These are phyloP conservation scores for Oncorhynchus masou DNA, from an alignment of 2,113 vertebrate genomes.

Conservation along the genomic window DNA sequence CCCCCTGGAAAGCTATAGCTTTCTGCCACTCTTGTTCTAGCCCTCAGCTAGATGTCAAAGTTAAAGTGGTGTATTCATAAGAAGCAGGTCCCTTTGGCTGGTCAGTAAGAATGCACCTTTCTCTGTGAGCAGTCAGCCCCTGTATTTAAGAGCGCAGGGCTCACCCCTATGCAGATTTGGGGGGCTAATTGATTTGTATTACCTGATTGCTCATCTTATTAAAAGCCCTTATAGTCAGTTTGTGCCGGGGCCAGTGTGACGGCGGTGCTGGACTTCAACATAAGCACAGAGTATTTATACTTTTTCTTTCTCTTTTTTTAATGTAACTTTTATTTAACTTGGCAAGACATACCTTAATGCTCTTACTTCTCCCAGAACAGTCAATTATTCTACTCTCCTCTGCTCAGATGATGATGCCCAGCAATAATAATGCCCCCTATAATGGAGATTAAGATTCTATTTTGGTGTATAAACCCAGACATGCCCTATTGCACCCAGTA, in stretches of 20 bases:
- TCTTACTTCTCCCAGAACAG: slow-evolving; percentile 78
- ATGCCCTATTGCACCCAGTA: slow-evolving; percentile 81
- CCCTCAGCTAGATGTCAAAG: not conserved
- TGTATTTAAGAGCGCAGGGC: slow-evolving; percentile 23
- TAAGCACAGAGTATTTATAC: slow-evolving; percentile 47
- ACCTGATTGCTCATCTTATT: slow-evolving; percentile 52
- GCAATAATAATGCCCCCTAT: slow-evolving; percentile 59
- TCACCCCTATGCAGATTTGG: slow-evolving; percentile 27
- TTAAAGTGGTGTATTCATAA: not conserved
- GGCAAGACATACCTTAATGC: slow-evolving; percentile 73
- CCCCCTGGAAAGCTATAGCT: not conserved
- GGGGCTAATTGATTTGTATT: slow-evolving; percentile 59
- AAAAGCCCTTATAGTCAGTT: slow-evolving; percentile 53
- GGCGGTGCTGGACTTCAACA: slow-evolving; percentile 25
- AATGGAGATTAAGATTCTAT: slow-evolving; percentile 87
- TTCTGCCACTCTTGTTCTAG: not conserved
- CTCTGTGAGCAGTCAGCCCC: not conserved
- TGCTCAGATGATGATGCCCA: slow-evolving; percentile 77
- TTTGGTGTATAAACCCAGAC: slow-evolving; percentile 82
- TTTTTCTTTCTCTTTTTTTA: slow-evolving; percentile 80
- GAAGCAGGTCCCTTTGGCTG: not conserved
- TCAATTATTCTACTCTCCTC: slow-evolving; percentile 82
- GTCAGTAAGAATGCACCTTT: not conserved
- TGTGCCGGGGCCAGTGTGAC: slow-evolving; percentile 35
- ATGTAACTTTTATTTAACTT: slow-evolving; percentile 64